A percentile compares a stretch with the other conserved stretches of the same genome.
phyloP scores from a whole-genome alignment of 2,888 invertebrate species.

The Tolmerus cingulatus region DNA sequence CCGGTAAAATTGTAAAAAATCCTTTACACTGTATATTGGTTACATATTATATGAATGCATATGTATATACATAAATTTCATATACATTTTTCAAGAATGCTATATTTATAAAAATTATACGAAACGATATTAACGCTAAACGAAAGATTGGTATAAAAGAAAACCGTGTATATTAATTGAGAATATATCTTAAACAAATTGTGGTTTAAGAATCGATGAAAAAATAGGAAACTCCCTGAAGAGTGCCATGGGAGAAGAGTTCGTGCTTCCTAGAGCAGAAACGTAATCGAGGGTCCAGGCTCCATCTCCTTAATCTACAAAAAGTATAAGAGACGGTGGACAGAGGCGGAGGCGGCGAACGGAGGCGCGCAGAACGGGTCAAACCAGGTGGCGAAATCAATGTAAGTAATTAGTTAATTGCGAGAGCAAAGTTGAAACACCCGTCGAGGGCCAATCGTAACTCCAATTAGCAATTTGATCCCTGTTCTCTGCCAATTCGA shows the following conservation, averaged over 20 bases:
- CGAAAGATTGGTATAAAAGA: too few relatives aligned
- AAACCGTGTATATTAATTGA: too few relatives aligned
- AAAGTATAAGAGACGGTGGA: neutral
- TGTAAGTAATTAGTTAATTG: slow-evolving; percentile 41
- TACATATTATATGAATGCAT: too few relatives aligned
- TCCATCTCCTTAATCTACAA: neutral
- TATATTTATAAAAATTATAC: too few relatives aligned
- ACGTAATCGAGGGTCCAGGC: neutral
- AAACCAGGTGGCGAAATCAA: slow-evolving; percentile 5
- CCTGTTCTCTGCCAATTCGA: neutral
- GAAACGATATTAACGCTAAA: too few relatives aligned
- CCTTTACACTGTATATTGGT: too few relatives aligned
- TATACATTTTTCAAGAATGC: too few relatives aligned
- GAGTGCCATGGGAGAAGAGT: neutral
- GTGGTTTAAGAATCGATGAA: neutral
- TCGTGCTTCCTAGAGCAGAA: neutral
- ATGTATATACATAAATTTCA: too few relatives aligned
- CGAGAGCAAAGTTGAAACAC: slow-evolving; percentile 27
- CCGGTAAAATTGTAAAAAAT: too few relatives aligned
- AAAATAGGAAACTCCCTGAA: neutral
- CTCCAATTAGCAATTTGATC: slow-evolving; percentile 41
- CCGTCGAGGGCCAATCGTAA: slow-evolving; percentile 27
- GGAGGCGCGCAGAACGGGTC: neutral
- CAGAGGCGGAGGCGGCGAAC: neutral
- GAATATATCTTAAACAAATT: neutral